These are phyloP conservation scores for Heliconius himera DNA, from an alignment of 1,140 invertebrate species.

Conservation along the genomic window DNA sequence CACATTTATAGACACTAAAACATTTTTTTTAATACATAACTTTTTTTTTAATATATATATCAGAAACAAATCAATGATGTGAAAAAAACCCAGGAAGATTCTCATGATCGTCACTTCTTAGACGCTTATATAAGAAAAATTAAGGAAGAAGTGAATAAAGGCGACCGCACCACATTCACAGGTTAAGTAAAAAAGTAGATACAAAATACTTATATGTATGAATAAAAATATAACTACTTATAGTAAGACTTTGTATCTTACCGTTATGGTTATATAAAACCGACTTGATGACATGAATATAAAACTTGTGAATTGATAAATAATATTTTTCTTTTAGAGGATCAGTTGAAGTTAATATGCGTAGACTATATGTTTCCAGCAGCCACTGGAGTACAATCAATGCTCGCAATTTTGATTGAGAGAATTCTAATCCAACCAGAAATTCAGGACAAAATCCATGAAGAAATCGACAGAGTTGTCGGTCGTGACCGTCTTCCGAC, in stretches of 20 bases:
- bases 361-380: conserved; percentile 49
- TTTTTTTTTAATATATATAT: conserved; percentile 41
- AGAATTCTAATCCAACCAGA: conserved; percentile 85
- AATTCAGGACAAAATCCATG: conserved; percentile 82
- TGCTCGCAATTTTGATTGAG: conserved; percentile 83
- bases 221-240: background rate
- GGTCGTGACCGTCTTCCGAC: conserved; percentile 83
- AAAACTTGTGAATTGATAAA: background rate
- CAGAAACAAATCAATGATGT: conserved; percentile 70
- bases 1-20: too few species aligned
- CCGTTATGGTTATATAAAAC: too few species aligned
- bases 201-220: background rate
- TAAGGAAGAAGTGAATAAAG: conserved; percentile 59
- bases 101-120: conserved; percentile 77
- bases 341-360: conserved; percentile 82
- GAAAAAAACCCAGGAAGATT: conserved; percentile 68
- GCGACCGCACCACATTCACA: conserved; percentile 62
- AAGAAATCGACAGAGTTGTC: conserved; percentile 76
- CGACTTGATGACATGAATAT: too few species aligned
- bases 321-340: conserved; percentile 65
- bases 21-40: too few species aligned
- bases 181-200: conserved; percentile 43
- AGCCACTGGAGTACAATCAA: conserved; percentile 69
- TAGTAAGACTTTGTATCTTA: too few species aligned
- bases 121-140: conserved; percentile 81